These are phyloP conservation scores for Brachionus sp. DNA, from an alignment of 1,140 invertebrate genomes.

Conservation along the genomic window DNA sequence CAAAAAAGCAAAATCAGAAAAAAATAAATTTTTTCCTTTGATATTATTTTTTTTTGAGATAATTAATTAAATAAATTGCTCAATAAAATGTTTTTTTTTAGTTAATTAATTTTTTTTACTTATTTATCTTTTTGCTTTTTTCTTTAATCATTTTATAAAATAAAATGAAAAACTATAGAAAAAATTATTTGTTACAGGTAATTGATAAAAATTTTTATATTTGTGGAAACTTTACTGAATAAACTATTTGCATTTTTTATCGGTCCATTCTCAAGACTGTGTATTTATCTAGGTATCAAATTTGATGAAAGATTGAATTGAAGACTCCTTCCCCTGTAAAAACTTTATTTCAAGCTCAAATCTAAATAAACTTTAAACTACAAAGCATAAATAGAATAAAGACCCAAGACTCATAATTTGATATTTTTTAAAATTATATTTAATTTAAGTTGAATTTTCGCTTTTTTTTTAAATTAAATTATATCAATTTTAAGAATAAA, in stretches of 20 bases:
- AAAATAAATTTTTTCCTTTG: neutral
- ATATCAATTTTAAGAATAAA: neutral
- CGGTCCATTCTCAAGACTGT: no score
- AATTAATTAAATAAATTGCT: neutral
- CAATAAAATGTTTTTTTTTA: neutral
- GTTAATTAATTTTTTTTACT: neutral
- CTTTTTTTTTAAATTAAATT: neutral
- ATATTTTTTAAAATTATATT: no score
- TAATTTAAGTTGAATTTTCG: no score
- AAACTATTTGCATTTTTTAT: neutral
- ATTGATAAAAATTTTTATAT: neutral
- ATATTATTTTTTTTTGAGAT: neutral
- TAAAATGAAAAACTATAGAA: neutral
- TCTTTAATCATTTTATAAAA: neutral
- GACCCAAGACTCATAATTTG: no score
- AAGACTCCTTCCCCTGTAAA: neutral
- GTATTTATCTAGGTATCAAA: no score
- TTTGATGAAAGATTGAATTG: neutral
- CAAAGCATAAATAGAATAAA: no score
- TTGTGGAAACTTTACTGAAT: no score
- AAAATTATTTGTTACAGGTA: neutral
- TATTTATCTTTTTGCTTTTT: no score
- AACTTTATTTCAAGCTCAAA: neutral
- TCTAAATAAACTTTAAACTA: no score
- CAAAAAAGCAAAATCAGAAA: neutral